Evolutionary conservation across 2,888 invertebrate species (phyloP).

Genomic region (Steinernema carpocapsae): DNA sequence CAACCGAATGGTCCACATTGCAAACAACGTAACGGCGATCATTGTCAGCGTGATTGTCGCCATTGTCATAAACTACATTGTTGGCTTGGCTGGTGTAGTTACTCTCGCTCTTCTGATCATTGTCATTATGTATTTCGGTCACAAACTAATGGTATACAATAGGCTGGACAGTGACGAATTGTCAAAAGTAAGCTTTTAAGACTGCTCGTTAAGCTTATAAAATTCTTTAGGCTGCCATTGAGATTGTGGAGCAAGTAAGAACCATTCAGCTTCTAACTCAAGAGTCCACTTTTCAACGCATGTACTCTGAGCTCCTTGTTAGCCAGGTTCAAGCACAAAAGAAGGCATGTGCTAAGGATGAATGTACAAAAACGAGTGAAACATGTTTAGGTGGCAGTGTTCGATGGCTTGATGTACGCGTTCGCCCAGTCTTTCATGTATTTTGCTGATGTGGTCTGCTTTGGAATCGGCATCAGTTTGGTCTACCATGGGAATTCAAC

Average conservation of each 20-base stretch:
- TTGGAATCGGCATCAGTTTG: slow-evolving; percentile 36
- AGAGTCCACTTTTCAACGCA: not conserved
- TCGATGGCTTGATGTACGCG: slow-evolving; percentile 41
- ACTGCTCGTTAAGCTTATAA: not conserved
- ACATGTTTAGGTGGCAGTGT: slow-evolving; percentile 36
- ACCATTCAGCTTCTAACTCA: slow-evolving; percentile 69
- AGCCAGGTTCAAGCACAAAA: not conserved
- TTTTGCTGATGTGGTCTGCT: slow-evolving; percentile 40
- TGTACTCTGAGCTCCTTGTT: not conserved
- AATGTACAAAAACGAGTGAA: too few species aligned
- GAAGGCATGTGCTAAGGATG: not conserved
- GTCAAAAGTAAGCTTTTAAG: not conserved
- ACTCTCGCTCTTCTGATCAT: not conserved
- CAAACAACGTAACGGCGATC: slow-evolving; percentile 1
- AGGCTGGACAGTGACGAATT: not conserved
- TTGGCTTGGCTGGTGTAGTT: not conserved
- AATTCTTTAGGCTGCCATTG: slow-evolving; percentile 66
- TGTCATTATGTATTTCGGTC: not conserved
- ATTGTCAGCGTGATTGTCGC: not conserved
- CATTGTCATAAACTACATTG: not conserved
- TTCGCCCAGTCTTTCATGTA: slow-evolving; percentile 43
- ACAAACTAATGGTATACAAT: not conserved
- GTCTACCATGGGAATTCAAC: slow-evolving; percentile 38
- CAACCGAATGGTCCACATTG: slow-evolving; percentile 24
- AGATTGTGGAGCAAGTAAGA: slow-evolving; percentile 71